Conservation (phyloP, 1,140 invertebrate species). For the Trigoniulus corallinus region DNA sequence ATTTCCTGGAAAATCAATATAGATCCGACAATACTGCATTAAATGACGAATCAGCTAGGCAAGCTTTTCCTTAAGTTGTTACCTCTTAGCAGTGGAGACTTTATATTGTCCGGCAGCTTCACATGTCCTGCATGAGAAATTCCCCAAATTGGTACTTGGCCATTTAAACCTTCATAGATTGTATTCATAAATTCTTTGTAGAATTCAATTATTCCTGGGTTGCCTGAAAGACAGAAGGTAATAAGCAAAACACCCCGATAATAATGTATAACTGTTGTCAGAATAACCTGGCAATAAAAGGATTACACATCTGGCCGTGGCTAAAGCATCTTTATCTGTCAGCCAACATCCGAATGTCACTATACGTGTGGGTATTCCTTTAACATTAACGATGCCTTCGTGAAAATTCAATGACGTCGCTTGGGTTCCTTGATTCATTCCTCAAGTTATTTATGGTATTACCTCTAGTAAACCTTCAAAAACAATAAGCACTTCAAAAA, state of each 20-base stretch:
- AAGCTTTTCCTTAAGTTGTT: no score
- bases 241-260: not conserved
- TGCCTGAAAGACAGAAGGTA: conserved; percentile 33
- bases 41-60: no score
- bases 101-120: conserved; percentile 8
- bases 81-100: conserved; percentile 16
- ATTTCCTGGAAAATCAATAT: no score
- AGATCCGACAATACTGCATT: no score
- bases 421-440: no score
- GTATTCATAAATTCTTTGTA: conserved; percentile 49
- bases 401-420: no score
- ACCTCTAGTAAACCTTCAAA: no score
- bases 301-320: conserved; percentile 21
- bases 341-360: conserved; percentile 46
- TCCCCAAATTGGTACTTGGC: conserved; percentile 48
- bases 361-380: conserved; percentile 44
- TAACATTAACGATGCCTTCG: conserved; percentile 37
- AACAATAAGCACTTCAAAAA: no score
- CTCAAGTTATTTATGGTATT: no score
- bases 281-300: conserved; percentile 30
- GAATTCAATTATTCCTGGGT: conserved; percentile 50
- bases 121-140: conserved; percentile 47
- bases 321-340: conserved; percentile 33
- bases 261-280: conserved; percentile 27
- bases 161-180: conserved; percentile 34